Conservation (phyloP, 2,113 vertebrate genomes). For the Irena cyanogastra region DNA sequence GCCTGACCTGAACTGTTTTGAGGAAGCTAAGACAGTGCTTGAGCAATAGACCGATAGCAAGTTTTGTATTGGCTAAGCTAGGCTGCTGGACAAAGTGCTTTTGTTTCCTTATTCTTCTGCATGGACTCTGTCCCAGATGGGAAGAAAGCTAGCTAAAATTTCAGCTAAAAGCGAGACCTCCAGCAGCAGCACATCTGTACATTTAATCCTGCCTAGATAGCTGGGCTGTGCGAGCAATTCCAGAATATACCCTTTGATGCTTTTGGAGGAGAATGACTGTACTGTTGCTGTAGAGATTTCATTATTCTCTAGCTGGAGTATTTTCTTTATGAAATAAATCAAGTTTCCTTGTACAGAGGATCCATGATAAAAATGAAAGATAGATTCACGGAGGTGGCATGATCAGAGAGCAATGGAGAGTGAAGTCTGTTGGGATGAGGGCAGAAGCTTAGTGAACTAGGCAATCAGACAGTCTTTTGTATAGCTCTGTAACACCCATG, state of each 20-base stretch:
- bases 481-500: neutral
- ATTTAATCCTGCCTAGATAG: neutral
- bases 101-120: constrained; percentile 31
- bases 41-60: neutral
- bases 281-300: neutral
- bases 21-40: neutral
- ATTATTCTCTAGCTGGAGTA: neutral
- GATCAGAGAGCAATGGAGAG: neutral
- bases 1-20: neutral
- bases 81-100: constrained; percentile 26
- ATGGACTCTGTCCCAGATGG: neutral
- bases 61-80: neutral
- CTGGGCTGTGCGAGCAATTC: neutral
- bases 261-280: neutral
- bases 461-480: neutral
- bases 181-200: neutral
- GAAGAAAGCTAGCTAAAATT: neutral
- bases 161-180: neutral
- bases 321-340: neutral
- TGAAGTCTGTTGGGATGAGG: neutral
- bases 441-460: neutral
- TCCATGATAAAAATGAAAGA: neutral
- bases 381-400: neutral
- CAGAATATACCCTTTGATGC: neutral
- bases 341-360: neutral